phyloP scores from a whole-genome alignment of 2,888 invertebrate genomes.

The Calameuta idolon region DNA sequence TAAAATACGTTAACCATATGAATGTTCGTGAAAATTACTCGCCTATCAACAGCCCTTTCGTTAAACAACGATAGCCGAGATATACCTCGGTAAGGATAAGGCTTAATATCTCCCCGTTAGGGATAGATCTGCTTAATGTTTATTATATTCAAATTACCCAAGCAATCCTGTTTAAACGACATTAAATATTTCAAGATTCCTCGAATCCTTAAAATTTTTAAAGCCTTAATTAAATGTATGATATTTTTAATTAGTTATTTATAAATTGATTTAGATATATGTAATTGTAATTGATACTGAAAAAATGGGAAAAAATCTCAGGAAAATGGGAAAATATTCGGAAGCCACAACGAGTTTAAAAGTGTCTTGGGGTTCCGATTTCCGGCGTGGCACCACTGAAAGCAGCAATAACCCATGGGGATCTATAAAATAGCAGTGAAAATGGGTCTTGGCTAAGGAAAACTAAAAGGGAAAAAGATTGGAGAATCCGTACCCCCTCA shows the following conservation, averaged over 20 bases:
- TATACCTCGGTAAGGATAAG: neutral
- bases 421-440: neutral
- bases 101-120: neutral
- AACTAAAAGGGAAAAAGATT: conserved; percentile 3
- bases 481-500: conserved; percentile 7
- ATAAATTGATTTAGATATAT: neutral
- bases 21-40: neutral
- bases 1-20: neutral
- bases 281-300: neutral
- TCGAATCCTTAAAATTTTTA: neutral
- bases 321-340: neutral
- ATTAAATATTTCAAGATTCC: neutral
- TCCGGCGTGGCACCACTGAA: neutral
- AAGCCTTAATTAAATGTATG: neutral
- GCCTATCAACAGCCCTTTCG: neutral
- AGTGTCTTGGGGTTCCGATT: neutral
- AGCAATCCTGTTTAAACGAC: neutral
- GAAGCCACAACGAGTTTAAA: neutral
- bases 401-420: neutral
- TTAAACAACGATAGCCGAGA: neutral
- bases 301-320: neutral
- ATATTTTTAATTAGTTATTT: neutral
- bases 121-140: neutral
- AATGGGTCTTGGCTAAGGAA: neutral
- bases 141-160: neutral